phyloP scores from a whole-genome alignment of 2,113 vertebrate species.

The Coptodon bakossiorum region DNA sequence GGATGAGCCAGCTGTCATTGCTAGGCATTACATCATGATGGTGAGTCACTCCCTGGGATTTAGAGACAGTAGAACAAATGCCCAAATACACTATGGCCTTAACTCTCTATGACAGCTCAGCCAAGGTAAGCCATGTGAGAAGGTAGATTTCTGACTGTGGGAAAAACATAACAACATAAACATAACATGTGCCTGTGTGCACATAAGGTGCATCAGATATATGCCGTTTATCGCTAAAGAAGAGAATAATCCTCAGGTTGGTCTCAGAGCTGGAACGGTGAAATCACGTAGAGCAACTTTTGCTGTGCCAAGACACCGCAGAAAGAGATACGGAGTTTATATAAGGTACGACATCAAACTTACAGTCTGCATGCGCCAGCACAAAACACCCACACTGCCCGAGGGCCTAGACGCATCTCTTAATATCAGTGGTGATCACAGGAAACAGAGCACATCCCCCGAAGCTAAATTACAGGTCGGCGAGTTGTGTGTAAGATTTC shows the following conservation, averaged over 20 bases:
- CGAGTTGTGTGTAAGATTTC: background rate
- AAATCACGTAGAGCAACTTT: background rate
- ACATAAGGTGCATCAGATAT: background rate
- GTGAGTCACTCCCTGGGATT: constrained; percentile 60
- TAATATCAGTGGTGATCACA: background rate
- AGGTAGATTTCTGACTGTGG: background rate
- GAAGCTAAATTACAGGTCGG: background rate
- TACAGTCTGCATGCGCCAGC: background rate
- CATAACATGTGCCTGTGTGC: background rate
- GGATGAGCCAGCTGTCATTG: constrained; percentile 56
- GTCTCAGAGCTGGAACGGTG: background rate
- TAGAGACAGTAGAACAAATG: constrained; percentile 12
- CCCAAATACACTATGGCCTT: background rate
- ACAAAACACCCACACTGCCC: background rate
- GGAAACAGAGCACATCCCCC: background rate
- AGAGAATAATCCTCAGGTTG: background rate
- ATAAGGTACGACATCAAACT: background rate
- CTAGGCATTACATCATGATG: constrained; percentile 65
- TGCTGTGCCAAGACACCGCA: background rate
- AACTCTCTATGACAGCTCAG: background rate
- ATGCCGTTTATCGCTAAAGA: background rate
- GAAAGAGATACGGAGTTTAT: background rate
- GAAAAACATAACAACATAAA: background rate
- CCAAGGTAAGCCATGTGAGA: background rate
- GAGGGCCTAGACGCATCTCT: background rate